Conservation (phyloP, 2,113 vertebrate genomes). For the Sturnira hondurensis region DNA sequence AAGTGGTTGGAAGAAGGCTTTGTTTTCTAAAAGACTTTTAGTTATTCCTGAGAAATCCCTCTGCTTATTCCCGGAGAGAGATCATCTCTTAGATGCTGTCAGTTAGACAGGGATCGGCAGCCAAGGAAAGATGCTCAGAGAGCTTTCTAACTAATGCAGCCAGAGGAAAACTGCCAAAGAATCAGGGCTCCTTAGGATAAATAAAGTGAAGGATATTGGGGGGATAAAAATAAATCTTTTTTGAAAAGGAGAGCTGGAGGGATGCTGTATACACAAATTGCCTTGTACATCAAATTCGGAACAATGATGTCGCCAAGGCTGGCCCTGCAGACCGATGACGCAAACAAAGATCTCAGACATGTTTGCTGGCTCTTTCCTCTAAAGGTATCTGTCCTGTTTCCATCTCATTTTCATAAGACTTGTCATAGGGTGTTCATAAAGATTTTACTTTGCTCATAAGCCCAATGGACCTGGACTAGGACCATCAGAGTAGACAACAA, state of each 20-base stretch:
- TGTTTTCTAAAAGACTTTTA: conserved; percentile 56
- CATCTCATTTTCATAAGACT: not conserved
- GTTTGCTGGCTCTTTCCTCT: not conserved
- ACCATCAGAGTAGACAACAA: not conserved
- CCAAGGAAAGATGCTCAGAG: conserved; percentile 41
- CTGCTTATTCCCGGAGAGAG: conserved; percentile 45
- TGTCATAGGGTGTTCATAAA: not conserved
- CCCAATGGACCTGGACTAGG: not conserved
- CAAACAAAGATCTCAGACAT: conserved; percentile 52
- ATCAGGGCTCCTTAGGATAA: conserved; percentile 54
- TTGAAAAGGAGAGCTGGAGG: conserved; percentile 61
- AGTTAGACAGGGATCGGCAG: conserved; percentile 37
- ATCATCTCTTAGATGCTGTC: conserved; percentile 53
- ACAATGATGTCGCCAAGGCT: not conserved
- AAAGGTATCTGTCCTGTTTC: not conserved
- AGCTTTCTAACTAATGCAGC: conserved; percentile 64
- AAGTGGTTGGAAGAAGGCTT: conserved; percentile 26
- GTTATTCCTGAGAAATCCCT: conserved; percentile 55
- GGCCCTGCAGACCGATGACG: conserved; percentile 20
- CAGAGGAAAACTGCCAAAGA: conserved; percentile 69
- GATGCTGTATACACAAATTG: conserved; percentile 52
- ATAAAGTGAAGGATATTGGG: conserved; percentile 62
- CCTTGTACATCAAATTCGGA: conserved; percentile 40
- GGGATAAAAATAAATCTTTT: conserved; percentile 71
- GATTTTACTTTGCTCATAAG: not conserved